Base-by-base conservation (phyloP, 2,888 invertebrate genomes). In the Leptinotarsa tumamoca region DNA sequence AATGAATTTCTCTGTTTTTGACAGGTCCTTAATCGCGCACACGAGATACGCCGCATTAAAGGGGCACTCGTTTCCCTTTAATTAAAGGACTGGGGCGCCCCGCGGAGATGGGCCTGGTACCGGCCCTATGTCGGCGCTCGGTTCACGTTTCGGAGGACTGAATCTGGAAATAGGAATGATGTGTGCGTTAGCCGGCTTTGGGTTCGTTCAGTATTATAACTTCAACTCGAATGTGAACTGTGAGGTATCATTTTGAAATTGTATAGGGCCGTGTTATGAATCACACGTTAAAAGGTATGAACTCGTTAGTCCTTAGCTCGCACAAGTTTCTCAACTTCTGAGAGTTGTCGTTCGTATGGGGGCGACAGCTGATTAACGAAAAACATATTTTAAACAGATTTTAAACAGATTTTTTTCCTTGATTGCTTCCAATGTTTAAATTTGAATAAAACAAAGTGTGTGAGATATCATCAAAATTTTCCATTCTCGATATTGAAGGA, bases 1-100 rank as follows among this genome's bases (percentile, higher is more conserved):
- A 89, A 89, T 89, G 89, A 89, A 88, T 88, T 89, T 88, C 87
- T 88, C 89, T 89, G 89, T 89, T 89, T 89, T 88, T 89, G 89
- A 89, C 89, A 89, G 89, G 87, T 86, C 87, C 88, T 88, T 89
- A 89, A 89, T 89, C 89, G 87, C 86, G 85, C 87, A 85, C 86
- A 85, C 86, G 85, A 86, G 87, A 87, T 86, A 87, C 73, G 81
- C 82, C 86, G 85, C 85, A 86, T 87, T 87, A 87, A 87, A 87
- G 87, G 87, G 87, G 87, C 87, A 87, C 87, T 86, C 85, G 85
- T 83, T 85, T 85, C 85, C 84, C 85, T 85, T 85, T 86, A 86
- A 86, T 86, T 86, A 86, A 85, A 85, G 85, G 82, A 81, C 83
- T 81, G 82, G 81, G 77, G 74, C 74, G 74, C 58, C 70, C 50